These are phyloP conservation scores for Eueides isabella DNA, from an alignment of 1,140 invertebrate species.

Conservation along the genomic window DNA sequence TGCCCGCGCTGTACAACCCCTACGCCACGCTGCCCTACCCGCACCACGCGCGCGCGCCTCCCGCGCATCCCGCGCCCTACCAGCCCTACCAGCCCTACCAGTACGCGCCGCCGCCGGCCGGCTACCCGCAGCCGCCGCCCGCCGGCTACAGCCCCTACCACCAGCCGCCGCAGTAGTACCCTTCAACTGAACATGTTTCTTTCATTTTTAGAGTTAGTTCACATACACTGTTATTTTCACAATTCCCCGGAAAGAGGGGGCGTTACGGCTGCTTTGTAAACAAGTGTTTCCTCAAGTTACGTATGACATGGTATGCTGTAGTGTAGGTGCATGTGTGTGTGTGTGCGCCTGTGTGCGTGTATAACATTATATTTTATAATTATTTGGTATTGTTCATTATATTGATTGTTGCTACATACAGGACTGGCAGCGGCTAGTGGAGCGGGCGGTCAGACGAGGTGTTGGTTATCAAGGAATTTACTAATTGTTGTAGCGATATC, in stretches of 20 bases:
- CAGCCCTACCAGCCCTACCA: slow-evolving; percentile 70
- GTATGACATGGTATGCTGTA: not conserved
- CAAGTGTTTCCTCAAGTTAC: too few species aligned
- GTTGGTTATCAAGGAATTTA: slow-evolving; percentile 27
- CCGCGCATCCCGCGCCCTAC: slow-evolving; percentile 49
- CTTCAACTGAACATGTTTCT: too few species aligned
- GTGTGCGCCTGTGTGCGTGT: slow-evolving; percentile 83
- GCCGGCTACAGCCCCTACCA: slow-evolving; percentile 70
- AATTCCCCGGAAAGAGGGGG: too few species aligned
- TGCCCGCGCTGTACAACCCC: slow-evolving; percentile 93
- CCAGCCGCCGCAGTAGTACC: slow-evolving; percentile 50
- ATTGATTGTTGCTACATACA: not conserved
- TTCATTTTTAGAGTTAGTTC: too few species aligned
- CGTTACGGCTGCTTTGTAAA: too few species aligned
- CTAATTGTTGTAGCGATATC: slow-evolving; percentile 24
- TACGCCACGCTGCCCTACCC: slow-evolving; percentile 91
- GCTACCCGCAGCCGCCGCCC: slow-evolving; percentile 57
- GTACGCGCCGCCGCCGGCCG: slow-evolving; percentile 56
- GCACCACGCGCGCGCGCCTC: slow-evolving; percentile 76
- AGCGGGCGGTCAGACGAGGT: not conserved
- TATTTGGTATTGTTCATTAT: not conserved
- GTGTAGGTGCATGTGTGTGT: slow-evolving; percentile 68
- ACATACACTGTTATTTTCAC: too few species aligned
- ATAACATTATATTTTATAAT: not conserved
- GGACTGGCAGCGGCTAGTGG: not conserved